phyloP scores from a whole-genome alignment of 2,888 invertebrate species.

The Brachyptera putata region DNA sequence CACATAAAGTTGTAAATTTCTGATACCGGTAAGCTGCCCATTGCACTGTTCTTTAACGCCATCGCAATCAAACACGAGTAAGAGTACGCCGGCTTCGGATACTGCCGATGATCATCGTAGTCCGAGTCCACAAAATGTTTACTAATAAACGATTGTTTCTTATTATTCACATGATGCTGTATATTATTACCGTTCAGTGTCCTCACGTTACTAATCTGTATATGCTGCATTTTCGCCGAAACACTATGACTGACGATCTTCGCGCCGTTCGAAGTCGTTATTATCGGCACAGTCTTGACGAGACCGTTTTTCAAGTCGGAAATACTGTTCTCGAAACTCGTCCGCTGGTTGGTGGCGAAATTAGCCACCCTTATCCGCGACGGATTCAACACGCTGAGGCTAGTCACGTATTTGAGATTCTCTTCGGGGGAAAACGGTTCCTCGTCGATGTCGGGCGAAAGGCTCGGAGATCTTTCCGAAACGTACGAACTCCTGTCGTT shows the following conservation, averaged over 20 bases:
- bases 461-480: slow-evolving; percentile 12
- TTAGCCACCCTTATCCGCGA: slow-evolving; percentile 30
- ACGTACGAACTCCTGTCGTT: slow-evolving; percentile 14
- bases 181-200: background rate
- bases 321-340: slow-evolving; percentile 37
- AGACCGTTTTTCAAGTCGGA: background rate
- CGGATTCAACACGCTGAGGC: slow-evolving; percentile 40
- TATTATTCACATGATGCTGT: background rate
- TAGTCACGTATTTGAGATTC: slow-evolving; percentile 48
- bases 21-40: slow-evolving; percentile 92
- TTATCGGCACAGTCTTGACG: background rate
- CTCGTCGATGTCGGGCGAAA: slow-evolving; percentile 23
- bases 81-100: slow-evolving; percentile 95
- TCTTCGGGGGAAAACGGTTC: slow-evolving; percentile 1
- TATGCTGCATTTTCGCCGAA: slow-evolving; percentile 4
- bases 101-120: slow-evolving; percentile 57
- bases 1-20: slow-evolving; percentile 99
- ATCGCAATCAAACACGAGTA: slow-evolving; percentile 97
- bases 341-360: slow-evolving; percentile 42
- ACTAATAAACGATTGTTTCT: background rate
- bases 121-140: slow-evolving; percentile 26
- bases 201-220: slow-evolving; percentile 6
- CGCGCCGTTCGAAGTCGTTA: no score
- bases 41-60: slow-evolving; percentile 93
- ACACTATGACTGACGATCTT: no score